Evolutionary conservation across 2,113 vertebrate species (phyloP).

Genomic region (Poecile atricapillus): DNA sequence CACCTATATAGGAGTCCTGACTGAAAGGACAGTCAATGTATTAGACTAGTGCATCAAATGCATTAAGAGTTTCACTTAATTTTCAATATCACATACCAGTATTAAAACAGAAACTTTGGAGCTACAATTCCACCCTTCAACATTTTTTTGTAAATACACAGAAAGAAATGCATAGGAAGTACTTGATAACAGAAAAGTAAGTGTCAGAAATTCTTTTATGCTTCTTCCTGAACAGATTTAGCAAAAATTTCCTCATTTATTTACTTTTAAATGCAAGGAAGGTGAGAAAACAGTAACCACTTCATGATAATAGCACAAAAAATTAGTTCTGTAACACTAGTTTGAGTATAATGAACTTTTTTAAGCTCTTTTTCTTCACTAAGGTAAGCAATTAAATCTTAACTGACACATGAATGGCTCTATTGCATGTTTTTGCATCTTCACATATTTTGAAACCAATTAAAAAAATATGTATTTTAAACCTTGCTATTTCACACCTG

Average conservation of each 20-base stretch:
- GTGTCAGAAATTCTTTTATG: neutral
- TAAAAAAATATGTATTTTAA: neutral
- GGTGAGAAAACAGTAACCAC: neutral
- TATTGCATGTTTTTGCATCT: neutral
- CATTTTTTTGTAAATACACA: neutral
- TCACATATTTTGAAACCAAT: neutral
- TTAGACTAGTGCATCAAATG: neutral
- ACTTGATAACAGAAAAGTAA: neutral
- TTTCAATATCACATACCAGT: neutral
- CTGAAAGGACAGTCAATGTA: neutral
- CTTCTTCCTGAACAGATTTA: neutral
- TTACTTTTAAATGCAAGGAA: neutral
- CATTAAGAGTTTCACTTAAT: neutral
- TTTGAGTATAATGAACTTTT: neutral
- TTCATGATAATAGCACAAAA: neutral
- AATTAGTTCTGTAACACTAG: neutral
- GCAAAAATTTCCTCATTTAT: neutral
- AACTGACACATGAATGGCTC: neutral
- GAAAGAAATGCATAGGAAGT: neutral
- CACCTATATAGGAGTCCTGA: neutral
- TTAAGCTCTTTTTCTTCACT: neutral
- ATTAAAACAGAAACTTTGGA: neutral
- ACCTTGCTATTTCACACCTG: neutral
- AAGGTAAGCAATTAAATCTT: neutral
- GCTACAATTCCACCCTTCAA: neutral